Conservation (phyloP, 2,113 vertebrate genomes). For the Heterocephalus glaber region DNA sequence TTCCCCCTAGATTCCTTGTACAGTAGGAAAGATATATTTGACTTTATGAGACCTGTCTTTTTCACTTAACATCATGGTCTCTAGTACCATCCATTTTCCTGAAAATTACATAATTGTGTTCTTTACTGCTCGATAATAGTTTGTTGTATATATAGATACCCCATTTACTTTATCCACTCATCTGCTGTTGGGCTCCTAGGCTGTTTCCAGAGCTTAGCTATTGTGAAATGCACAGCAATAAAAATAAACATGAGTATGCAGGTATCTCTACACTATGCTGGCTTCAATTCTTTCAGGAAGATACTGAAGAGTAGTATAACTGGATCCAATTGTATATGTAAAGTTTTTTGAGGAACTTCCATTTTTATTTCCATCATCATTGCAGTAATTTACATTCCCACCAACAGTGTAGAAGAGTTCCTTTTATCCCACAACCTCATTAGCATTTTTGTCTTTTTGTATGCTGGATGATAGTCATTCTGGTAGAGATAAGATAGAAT, state of each 20-base stretch:
- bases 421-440: not conserved
- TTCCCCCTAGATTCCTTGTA: not conserved
- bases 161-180: not conserved
- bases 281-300: not conserved
- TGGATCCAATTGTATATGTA: not conserved
- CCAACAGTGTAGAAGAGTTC: not conserved
- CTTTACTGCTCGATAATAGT: not conserved
- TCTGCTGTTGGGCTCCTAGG: not conserved
- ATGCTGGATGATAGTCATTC: not conserved
- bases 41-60: not conserved
- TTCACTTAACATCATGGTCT: not conserved
- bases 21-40: not conserved
- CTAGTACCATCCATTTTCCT: not conserved
- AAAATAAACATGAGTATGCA: not conserved
- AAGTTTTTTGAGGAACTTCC: not conserved
- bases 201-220: not conserved
- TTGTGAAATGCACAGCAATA: not conserved
- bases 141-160: not conserved
- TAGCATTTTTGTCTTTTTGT: not conserved
- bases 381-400: not conserved
- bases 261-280: not conserved
- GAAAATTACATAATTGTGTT: not conserved
- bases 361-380: not conserved
- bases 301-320: not conserved
- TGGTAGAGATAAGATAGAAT: not conserved